phyloP scores from a whole-genome alignment of 2,113 vertebrate species.

The Micronycteris hirsuta region DNA sequence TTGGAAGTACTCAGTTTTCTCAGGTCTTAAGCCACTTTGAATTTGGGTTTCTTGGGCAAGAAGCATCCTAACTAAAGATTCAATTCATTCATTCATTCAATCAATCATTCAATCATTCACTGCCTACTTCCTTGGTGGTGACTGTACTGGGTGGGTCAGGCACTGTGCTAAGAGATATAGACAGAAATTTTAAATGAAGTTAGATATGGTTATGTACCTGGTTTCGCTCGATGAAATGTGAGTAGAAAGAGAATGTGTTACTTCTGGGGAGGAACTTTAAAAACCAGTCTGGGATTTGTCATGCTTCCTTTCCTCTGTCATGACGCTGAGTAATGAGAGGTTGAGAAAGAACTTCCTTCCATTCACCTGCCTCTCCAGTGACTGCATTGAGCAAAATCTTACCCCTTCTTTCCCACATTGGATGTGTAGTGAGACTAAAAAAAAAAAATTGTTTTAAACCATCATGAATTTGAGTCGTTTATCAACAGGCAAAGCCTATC shows the following conservation, averaged over 20 bases:
- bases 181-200: neutral
- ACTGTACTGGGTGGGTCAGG: neutral
- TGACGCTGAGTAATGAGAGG: neutral
- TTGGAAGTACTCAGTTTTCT: neutral
- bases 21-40: neutral
- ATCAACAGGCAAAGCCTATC: neutral
- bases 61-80: neutral
- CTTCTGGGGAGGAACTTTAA: neutral
- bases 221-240: neutral
- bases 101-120: no score
- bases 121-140: neutral
- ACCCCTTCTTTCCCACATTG: neutral
- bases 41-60: neutral
- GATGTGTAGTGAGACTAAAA: neutral
- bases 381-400: neutral
- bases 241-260: neutral
- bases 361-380: neutral
- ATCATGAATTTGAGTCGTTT: neutral
- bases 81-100: neutral
- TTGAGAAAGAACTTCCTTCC: neutral
- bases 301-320: neutral
- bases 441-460: neutral
- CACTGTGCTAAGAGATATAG: neutral
- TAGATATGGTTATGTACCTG: neutral
- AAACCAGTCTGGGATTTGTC: neutral